phyloP scores from a whole-genome alignment of 2,888 invertebrate genomes.

The Marronus borbonicus region DNA sequence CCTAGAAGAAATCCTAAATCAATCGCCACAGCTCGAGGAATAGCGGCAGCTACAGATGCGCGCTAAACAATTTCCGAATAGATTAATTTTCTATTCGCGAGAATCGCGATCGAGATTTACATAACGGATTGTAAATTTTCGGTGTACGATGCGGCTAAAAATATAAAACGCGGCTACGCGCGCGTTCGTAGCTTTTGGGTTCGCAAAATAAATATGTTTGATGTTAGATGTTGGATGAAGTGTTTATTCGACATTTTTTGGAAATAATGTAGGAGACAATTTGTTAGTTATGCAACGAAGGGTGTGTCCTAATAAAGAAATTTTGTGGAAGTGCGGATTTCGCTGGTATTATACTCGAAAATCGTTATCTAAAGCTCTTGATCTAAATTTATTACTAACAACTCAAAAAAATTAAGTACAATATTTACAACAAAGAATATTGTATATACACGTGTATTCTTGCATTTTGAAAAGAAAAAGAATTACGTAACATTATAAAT shows the following conservation, averaged over 20 bases:
- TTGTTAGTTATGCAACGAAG: too few relatives aligned
- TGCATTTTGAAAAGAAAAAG: too few relatives aligned
- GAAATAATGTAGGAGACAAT: too few relatives aligned
- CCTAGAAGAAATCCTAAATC: slow-evolving; percentile 28
- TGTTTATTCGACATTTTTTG: neutral
- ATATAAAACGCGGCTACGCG: neutral
- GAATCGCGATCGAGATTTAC: slow-evolving; percentile 17
- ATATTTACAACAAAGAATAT: too few relatives aligned
- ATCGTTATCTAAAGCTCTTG: too few relatives aligned
- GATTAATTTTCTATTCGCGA: slow-evolving; percentile 36
- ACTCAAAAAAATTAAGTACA: too few relatives aligned
- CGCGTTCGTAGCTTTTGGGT: neutral
- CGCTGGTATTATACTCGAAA: too few relatives aligned
- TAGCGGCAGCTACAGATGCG: neutral
- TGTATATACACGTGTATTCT: too few relatives aligned
- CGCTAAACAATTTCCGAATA: slow-evolving; percentile 36
- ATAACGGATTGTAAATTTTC: slow-evolving; percentile 43
- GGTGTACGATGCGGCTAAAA: slow-evolving; percentile 1
- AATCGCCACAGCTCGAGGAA: slow-evolving; percentile 12
- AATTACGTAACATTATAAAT: too few relatives aligned
- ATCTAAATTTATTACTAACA: too few relatives aligned
- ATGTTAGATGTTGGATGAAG: neutral
- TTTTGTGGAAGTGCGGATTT: too few relatives aligned
- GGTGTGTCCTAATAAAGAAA: too few relatives aligned
- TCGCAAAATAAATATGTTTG: neutral